A percentile compares a stretch with the other conserved stretches of the same genome.
Evolutionary conservation across 2,797 vertebrate species (phyloP).

Genomic region (Lagocephalus sceleratus): DNA sequence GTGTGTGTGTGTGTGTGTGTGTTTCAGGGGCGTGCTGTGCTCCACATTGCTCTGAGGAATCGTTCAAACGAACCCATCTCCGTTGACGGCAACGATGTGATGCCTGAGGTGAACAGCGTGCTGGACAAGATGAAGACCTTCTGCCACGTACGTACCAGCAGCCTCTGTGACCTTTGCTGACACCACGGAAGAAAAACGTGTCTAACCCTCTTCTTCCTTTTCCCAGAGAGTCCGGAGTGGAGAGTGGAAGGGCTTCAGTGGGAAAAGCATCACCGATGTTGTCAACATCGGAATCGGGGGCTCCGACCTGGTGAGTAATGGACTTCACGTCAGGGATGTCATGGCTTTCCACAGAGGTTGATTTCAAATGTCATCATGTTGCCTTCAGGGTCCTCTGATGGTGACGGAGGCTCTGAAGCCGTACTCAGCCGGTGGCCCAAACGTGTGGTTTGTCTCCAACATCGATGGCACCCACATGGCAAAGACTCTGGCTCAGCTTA

Average conservation of each 20-base stretch:
- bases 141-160: conserved; percentile 78
- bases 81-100: conserved; percentile 88
- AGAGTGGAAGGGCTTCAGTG: conserved; percentile 93
- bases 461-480: conserved; percentile 95
- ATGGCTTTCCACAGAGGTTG: background rate
- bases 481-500: conserved; percentile 87
- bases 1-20: background rate
- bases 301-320: conserved; percentile 88
- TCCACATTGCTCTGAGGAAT: conserved; percentile 91
- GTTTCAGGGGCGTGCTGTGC: conserved; percentile 86
- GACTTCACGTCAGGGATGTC: background rate
- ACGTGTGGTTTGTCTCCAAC: conserved; percentile 97
- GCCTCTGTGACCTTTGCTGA: background rate
- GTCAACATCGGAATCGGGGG: conserved; percentile 95
- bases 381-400: conserved; percentile 90
- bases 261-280: conserved; percentile 88
- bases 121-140: conserved; percentile 95
- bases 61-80: conserved; percentile 83
- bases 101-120: conserved; percentile 90
- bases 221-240: conserved; percentile 87
- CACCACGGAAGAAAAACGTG: background rate
- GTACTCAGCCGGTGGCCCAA: conserved; percentile 86
- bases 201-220: background rate
- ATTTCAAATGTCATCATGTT: conserved; percentile 1
- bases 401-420: conserved; percentile 95